These are phyloP conservation scores for Platypus cylindrus DNA, from an alignment of 2,888 invertebrate species.

Conservation along the genomic window DNA sequence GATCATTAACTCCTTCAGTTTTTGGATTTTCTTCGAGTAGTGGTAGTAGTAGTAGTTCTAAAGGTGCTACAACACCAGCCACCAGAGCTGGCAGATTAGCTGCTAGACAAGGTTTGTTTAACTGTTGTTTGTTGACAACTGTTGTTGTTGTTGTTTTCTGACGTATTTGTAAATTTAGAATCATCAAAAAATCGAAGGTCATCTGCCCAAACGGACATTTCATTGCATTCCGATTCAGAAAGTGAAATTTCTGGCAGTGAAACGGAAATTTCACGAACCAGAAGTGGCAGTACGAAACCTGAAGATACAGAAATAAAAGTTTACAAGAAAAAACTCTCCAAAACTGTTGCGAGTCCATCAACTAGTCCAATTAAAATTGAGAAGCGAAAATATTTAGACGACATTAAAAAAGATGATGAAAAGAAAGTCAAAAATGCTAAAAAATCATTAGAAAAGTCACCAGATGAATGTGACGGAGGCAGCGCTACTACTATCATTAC, in stretches of 20 bases:
- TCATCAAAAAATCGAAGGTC: conserved; percentile 33
- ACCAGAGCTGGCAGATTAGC: conserved; percentile 30
- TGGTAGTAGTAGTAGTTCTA: conserved; percentile 49
- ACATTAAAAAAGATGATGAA: conserved; percentile 36
- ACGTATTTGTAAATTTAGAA: too few relatives aligned
- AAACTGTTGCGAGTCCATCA: too few relatives aligned
- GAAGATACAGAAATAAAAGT: conserved; percentile 28
- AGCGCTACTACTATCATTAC: too few relatives aligned
- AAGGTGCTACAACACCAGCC: conserved; percentile 48
- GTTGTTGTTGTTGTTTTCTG: too few relatives aligned
- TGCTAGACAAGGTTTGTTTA: conserved; percentile 16
- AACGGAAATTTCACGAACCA: conserved; percentile 20
- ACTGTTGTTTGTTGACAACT: too few relatives aligned
- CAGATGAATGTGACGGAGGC: conserved; percentile 38
- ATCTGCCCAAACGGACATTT: conserved; percentile 46
- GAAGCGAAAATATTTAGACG: conserved; percentile 30
- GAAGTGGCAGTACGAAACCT: conserved; percentile 27
- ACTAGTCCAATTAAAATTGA: conserved; percentile 23
- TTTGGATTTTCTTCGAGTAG: too few relatives aligned
- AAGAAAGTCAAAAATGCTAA: conserved; percentile 30
- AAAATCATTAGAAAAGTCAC: conserved; percentile 34
- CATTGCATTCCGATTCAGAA: conserved; percentile 44
- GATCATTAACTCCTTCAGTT: conserved; percentile 53
- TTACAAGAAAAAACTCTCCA: conserved; percentile 19
- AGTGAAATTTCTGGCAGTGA: conserved; percentile 30